Base-by-base conservation (phyloP, 2,888 invertebrate species). In the Eupithecia vulgata region DNA sequence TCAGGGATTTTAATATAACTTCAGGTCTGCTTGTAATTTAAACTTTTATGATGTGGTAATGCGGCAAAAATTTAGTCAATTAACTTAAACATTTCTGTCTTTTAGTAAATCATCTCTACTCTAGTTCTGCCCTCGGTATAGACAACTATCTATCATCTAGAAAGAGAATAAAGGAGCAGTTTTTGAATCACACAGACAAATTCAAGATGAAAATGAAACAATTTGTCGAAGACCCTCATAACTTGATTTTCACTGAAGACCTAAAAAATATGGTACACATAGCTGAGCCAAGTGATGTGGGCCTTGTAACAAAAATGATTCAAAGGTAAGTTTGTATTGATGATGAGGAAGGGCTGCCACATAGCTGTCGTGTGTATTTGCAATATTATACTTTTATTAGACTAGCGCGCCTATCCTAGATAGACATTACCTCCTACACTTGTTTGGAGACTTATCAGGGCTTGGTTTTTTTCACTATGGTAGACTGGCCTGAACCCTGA, bases 241-340 rank as follows among this genome's bases (percentile, higher is more conserved):
- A 95, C 79, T 95, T 97, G 95, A 95, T 98, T 78, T 98, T 97
- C 83, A 97, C 97, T 8, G 98, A 98, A 91, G 98, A 98, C 89
- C 90, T 98, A 15, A 98, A 97, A 87, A 97, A 97, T 85, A 97
- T 97, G 95, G 86, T 97, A 6, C 96, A 97, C 84, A 87, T 98
- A 70, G 95, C 95, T 4, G 95, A 96, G 75, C 95, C 95, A 40
- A 87, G 93, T 13, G 97, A 98, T 85, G 79, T 97, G 17, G 90
- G 96, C 10, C 89, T 97, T 25, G 85, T 97, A 1, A 82, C 94
- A 12, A 93, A 95, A 81, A 97, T 98, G 97, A 90, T 97, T 78
- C 95, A 95, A 87, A 97, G 96, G 96, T 96, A 91, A 88, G 70
- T 75, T 40, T 13, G 45, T 62, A 62, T 35, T 13, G 34, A 62